Percentiles rank a stretch among this genome's conserved stretches.
phyloP scores from a whole-genome alignment of 2,797 vertebrate species.

The Dipus sagitta region DNA sequence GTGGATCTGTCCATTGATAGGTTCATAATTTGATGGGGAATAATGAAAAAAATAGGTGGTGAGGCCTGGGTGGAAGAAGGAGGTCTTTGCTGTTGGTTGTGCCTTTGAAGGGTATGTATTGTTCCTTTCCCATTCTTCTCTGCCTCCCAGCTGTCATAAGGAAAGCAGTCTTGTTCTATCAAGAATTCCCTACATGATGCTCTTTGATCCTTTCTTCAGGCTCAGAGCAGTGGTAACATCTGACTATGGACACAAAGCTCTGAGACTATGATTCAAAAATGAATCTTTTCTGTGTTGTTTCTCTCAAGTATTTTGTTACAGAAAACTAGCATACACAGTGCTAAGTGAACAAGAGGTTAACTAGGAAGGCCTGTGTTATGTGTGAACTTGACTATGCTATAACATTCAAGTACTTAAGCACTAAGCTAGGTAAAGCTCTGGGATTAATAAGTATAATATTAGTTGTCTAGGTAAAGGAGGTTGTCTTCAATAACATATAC shows the following conservation, averaged over 20 bases:
- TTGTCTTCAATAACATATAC: background rate
- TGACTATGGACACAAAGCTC: background rate
- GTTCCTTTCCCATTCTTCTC: background rate
- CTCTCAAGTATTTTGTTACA: background rate
- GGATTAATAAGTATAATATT: background rate
- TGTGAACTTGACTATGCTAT: background rate
- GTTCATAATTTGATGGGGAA: background rate
- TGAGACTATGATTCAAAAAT: background rate
- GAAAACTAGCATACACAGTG: background rate
- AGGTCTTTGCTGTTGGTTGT: background rate
- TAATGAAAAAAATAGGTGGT: background rate
- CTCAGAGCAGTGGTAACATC: background rate
- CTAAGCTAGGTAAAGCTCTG: background rate
- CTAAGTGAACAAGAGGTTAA: no score
- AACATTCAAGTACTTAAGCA: background rate
- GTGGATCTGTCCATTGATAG: background rate
- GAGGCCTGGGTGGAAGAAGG: background rate
- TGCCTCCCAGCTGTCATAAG: background rate
- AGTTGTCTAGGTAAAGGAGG: conserved; percentile 3
- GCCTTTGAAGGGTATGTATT: background rate
- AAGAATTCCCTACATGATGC: background rate
- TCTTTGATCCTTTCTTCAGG: background rate
- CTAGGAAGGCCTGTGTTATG: background rate
- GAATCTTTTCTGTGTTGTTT: background rate
- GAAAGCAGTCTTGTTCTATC: background rate